phyloP scores from a whole-genome alignment of 2,113 vertebrate genomes.

The Larimichthys crocea region DNA sequence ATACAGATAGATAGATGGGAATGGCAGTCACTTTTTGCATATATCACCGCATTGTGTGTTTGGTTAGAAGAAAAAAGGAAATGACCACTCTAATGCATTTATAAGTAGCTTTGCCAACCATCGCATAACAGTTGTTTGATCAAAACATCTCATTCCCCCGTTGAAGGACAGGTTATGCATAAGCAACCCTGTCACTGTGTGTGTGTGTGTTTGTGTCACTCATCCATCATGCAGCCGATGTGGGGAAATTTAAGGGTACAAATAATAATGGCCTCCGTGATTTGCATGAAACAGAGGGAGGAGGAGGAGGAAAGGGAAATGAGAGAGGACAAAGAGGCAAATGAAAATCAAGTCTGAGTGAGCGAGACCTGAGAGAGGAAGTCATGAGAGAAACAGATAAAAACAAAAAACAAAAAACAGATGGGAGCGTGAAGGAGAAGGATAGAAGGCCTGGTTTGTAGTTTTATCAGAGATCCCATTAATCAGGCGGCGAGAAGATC shows the following conservation, averaged over 20 bases:
- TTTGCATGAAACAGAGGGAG: constrained; percentile 31
- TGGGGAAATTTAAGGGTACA: constrained; percentile 43
- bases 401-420: constrained; percentile 42
- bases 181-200: constrained; percentile 18
- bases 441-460: constrained; percentile 42
- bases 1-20: neutral
- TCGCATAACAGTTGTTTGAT: constrained; percentile 57
- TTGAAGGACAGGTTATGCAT: constrained; percentile 58
- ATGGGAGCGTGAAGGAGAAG: constrained; percentile 56
- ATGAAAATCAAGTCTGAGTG: constrained; percentile 10
- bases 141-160: constrained; percentile 43
- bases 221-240: constrained; percentile 48
- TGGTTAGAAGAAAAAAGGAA: constrained; percentile 21
- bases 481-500: constrained; percentile 68
- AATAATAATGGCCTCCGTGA: constrained; percentile 42
- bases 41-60: neutral
- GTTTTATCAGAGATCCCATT: constrained; percentile 72
- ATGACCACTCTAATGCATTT: constrained; percentile 59
- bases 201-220: constrained; percentile 4
- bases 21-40: neutral
- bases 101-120: constrained; percentile 27
- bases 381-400: constrained; percentile 10
- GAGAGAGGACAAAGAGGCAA: constrained; percentile 17
- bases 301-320: neutral
- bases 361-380: constrained; percentile 21